Percentiles rank a stretch among this genome's conserved stretches.
phyloP scores from a whole-genome alignment of 2,113 vertebrate species.

The Trematocara stigmaticum region DNA sequence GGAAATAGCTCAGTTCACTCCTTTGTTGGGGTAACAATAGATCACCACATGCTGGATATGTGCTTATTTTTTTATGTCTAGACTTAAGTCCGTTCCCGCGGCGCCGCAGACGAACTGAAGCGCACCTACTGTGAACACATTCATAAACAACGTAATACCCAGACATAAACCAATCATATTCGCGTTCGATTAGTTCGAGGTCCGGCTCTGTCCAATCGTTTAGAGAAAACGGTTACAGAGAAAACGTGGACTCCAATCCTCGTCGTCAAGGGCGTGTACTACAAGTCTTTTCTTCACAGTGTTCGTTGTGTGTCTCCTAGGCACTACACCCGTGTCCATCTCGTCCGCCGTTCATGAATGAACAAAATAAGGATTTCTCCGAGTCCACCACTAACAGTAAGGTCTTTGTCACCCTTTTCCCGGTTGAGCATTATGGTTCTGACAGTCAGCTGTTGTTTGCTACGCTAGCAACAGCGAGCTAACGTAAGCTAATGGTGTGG shows the following conservation, averaged over 20 bases:
- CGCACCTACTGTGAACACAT: constrained; percentile 5
- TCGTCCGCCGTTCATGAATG: constrained; percentile 35
- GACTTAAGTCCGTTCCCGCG: constrained; percentile 21
- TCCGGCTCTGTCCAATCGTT: constrained; percentile 33
- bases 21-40: constrained; percentile 1
- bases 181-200: constrained; percentile 4
- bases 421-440: background rate
- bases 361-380: constrained; percentile 35
- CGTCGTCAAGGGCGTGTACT: constrained; percentile 60
- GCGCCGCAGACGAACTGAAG: constrained; percentile 13
- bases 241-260: constrained; percentile 58
- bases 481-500: constrained; percentile 26
- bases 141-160: background rate
- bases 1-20: background rate
- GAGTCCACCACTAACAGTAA: constrained; percentile 31
- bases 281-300: constrained; percentile 61
- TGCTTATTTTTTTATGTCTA: constrained; percentile 9
- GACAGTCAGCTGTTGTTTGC: background rate
- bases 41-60: background rate
- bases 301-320: constrained; percentile 49
- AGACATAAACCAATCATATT: constrained; percentile 31
- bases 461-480: background rate
- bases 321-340: constrained; percentile 4
- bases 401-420: background rate
- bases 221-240: background rate